Evolutionary conservation across 1,140 invertebrate species (phyloP), one percentile per base, ranked within the genome.

Genomic region (Alviniconcha marisindica): DNA sequence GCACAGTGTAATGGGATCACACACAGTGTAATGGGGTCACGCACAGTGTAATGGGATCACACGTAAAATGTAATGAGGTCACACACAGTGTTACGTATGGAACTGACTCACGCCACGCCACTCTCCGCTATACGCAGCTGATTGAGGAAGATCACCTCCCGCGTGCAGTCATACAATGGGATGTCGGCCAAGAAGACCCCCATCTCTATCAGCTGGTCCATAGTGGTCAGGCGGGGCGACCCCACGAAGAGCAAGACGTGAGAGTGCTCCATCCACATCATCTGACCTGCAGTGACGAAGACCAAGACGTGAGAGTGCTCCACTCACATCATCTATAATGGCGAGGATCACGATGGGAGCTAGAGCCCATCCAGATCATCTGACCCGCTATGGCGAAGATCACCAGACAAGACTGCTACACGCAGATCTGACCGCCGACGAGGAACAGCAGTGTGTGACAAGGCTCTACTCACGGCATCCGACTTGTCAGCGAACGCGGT

Each of bases 81-180:
- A 21, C 0, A 12, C 10, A 56, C 18, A 1, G 3, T 21, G n/a
- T 21, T n/a, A n/a, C n/a, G 1, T 33, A 33, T 1, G 31, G 2
- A 69, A n/a, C n/a, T 12, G 38, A 81, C 88, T 87, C 78, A 91
- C 89, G 89, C 88, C 33, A 92, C 85, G 44, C 91, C 90, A 42
- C 89, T 89, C 82, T 92, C 89, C 79, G 93, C 93, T 81, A 90
- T 93, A 69, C 89, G 89, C 87, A 87, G 94, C 88, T 91, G 93
- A 87, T 90, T 93, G 80, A 93, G 91, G 83, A 94, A 91, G 31
- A 94, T 92, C 24, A 94, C 82, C 84, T 94, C 93, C 33, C 93
- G 83, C 0, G 93, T 94, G 83, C 91, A 92, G 87, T 94, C 93
- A 85, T 94, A 93, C 1, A 93, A 84, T 54, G 92, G 92, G 28